Evolutionary conservation across 1,140 invertebrate species (phyloP).

Genomic region (Macrosteles quadrilineatus): DNA sequence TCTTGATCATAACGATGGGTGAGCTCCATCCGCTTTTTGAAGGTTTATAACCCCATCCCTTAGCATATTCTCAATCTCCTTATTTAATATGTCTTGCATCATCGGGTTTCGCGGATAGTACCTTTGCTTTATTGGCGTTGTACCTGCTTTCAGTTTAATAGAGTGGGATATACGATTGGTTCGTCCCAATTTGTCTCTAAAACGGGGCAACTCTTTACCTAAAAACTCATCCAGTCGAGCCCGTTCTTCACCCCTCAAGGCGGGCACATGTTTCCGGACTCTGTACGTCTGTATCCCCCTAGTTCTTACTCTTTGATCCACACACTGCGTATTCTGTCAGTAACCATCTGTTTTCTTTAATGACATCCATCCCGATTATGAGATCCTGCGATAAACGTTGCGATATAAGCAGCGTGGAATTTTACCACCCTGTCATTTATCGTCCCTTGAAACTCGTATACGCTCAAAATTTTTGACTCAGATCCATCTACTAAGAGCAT

Average conservation of each 20-base stretch:
- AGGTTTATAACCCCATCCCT: background rate
- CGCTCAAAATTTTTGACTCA: background rate
- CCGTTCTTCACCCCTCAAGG: background rate
- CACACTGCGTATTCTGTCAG: background rate
- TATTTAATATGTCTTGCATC: background rate
- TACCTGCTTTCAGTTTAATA: no score
- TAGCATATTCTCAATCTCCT: background rate
- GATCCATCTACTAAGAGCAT: background rate
- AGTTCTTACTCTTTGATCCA: background rate
- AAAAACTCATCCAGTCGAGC: no score
- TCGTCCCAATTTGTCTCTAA: no score
- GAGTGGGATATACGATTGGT: no score
- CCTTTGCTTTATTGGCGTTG: background rate
- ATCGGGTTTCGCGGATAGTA: constrained; percentile 2
- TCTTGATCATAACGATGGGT: background rate
- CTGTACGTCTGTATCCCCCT: background rate
- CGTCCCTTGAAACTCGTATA: background rate
- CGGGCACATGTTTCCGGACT: background rate
- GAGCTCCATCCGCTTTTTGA: background rate
- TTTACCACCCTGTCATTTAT: background rate
- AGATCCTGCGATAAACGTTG: background rate
- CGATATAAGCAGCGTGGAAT: background rate
- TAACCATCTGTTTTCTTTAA: constrained; percentile 41
- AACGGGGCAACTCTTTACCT: no score
- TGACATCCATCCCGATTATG: background rate